Conservation (phyloP, 2,888 invertebrate genomes). For the Philhelius pedissequus region DNA sequence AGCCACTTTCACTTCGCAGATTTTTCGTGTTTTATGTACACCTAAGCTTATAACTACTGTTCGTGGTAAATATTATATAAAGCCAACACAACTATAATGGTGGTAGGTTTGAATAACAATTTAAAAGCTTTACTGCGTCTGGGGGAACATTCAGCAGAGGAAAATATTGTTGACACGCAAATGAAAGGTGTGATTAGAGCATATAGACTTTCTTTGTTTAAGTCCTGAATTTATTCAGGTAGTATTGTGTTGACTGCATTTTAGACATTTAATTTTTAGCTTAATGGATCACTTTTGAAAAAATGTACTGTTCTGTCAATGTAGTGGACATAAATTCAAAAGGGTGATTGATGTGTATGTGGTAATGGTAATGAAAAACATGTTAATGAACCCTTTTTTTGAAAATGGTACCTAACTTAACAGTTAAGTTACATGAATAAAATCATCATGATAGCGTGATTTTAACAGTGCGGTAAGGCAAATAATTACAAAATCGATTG, state of each 20-base stretch:
- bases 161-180: constrained; percentile 1
- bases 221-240: neutral
- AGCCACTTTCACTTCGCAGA: constrained; percentile 12
- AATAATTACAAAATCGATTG: constrained; percentile 6
- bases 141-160: neutral
- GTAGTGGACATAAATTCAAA: neutral
- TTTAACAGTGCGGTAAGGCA: neutral
- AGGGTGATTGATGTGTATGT: neutral
- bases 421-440: neutral
- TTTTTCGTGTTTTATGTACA: neutral
- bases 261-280: neutral
- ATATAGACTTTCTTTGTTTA: constrained; percentile 4
- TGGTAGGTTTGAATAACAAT: neutral
- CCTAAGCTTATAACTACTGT: neutral
- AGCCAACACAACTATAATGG: neutral
- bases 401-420: neutral
- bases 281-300: neutral
- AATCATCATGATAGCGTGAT: neutral
- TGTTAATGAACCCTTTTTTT: neutral
- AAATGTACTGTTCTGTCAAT: neutral
- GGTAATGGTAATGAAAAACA: neutral
- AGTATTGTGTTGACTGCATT: neutral
- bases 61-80: neutral
- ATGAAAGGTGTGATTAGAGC: constrained; percentile 6
- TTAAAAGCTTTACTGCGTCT: neutral